These are phyloP conservation scores for Caenorhabditis sinica DNA, from an alignment of 2,888 invertebrate species.

Conservation along the genomic window DNA sequence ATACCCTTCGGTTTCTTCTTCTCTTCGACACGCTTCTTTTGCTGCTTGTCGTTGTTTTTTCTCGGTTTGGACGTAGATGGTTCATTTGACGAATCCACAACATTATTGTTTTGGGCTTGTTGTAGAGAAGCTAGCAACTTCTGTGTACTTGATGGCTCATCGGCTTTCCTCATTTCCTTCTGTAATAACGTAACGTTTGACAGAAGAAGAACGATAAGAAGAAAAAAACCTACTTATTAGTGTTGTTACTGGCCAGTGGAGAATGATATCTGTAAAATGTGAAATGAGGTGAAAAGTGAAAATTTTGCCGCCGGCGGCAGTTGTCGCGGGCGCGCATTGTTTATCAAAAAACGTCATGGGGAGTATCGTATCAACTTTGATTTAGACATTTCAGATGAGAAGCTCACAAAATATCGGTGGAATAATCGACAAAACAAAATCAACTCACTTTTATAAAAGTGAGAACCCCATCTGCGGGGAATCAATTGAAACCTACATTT, in stretches of 20 bases:
- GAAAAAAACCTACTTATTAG: conserved; percentile 20
- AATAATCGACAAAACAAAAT: too few species aligned
- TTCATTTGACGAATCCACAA: background rate
- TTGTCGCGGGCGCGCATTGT: too few species aligned
- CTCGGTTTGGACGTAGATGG: conserved; percentile 33
- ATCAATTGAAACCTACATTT: too few species aligned
- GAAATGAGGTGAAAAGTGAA: too few species aligned
- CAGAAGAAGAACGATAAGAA: background rate
- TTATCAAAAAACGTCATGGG: too few species aligned
- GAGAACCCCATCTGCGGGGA: too few species aligned
- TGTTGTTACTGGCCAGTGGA: conserved; percentile 34
- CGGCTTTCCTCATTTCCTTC: conserved; percentile 22
- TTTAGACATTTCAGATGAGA: too few species aligned
- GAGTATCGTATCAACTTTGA: too few species aligned
- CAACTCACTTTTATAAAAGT: too few species aligned
- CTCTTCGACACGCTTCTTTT: conserved; percentile 13
- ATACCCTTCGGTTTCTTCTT: conserved; percentile 43
- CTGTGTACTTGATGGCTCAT: conserved; percentile 41
- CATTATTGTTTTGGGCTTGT: conserved; percentile 40
- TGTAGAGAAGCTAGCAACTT: conserved; percentile 48
- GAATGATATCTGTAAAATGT: background rate
- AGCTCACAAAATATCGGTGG: too few species aligned
- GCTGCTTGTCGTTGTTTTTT: conserved; percentile 2
- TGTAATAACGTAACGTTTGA: background rate
- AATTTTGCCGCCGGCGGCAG: too few species aligned